These are phyloP conservation scores for Novumbra hubbsi DNA, from an alignment of 2,797 vertebrate species.

Conservation along the genomic window DNA sequence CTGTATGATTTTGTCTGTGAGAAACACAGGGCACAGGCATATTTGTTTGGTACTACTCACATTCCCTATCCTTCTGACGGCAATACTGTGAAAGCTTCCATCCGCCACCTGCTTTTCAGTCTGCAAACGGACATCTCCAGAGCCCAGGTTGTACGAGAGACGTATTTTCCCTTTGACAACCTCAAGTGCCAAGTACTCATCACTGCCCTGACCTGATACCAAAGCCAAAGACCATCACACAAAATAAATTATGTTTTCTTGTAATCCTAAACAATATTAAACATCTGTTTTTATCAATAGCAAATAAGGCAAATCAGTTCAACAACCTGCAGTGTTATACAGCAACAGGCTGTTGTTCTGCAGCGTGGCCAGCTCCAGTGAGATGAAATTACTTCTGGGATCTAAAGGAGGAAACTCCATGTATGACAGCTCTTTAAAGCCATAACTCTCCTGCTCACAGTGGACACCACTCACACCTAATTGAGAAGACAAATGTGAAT, in stretches of 20 bases:
- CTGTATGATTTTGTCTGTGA: not conserved
- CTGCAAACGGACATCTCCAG: conserved; percentile 67
- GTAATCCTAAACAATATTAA: not conserved
- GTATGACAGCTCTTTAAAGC: conserved; percentile 77
- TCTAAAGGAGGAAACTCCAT: conserved; percentile 76
- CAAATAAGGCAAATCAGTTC: not conserved
- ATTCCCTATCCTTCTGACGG: conserved; percentile 69
- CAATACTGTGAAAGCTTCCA: conserved; percentile 74
- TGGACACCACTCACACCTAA: conserved; percentile 69
- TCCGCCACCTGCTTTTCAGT: conserved; percentile 71
- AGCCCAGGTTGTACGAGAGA: conserved; percentile 76
- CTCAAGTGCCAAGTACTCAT: conserved; percentile 75
- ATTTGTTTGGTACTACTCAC: conserved; percentile 54
- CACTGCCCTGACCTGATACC: conserved; percentile 19
- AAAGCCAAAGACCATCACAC: not conserved
- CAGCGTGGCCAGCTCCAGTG: conserved; percentile 73
- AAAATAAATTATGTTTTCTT: not conserved
- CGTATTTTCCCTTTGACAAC: conserved; percentile 62
- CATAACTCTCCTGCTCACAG: conserved; percentile 73
- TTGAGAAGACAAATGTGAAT: conserved; percentile 11
- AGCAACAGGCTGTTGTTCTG: conserved; percentile 70
- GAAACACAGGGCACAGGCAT: not conserved
- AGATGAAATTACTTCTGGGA: conserved; percentile 74
- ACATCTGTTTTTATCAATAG: not conserved
- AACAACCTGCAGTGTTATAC: conserved; percentile 63